A percentile compares a stretch with the other conserved stretches of the same genome.
phyloP scores from a whole-genome alignment of 2,888 invertebrate species.

The Drosophila gaucha region DNA sequence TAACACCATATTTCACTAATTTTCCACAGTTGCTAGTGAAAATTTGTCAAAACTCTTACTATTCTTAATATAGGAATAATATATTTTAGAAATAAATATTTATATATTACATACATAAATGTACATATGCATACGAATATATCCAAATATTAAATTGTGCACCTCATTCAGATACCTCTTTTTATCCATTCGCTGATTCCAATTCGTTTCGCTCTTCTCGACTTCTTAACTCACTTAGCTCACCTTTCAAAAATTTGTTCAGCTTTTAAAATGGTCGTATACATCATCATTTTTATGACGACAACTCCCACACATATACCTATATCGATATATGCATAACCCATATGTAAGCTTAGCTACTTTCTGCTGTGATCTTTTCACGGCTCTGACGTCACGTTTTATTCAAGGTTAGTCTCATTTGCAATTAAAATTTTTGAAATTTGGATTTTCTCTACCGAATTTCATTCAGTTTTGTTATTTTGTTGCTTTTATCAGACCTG shows the following conservation, averaged over 20 bases:
- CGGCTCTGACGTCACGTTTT: slow-evolving; percentile 65
- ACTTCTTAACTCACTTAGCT: slow-evolving; percentile 3
- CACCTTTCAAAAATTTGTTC: not conserved
- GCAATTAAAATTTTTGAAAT: slow-evolving; percentile 69
- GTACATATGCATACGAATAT: not conserved
- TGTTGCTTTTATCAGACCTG: slow-evolving; percentile 57
- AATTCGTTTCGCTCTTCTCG: not conserved
- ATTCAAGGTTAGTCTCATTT: slow-evolving; percentile 56
- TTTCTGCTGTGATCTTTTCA: slow-evolving; percentile 13
- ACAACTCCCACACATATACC: slow-evolving; percentile 12
- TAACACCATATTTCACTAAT: no score
- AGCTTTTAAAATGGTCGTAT: not conserved
- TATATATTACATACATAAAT: no score
- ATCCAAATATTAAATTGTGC: not conserved
- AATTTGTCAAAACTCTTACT: no score
- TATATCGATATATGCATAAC: not conserved
- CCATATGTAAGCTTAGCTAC: not conserved
- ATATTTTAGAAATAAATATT: no score
- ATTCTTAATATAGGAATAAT: no score
- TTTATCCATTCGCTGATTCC: not conserved
- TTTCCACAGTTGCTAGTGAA: no score
- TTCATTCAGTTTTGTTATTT: slow-evolving; percentile 54
- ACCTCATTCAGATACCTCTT: not conserved
- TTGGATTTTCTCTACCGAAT: slow-evolving; percentile 42
- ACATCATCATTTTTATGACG: slow-evolving; percentile 35